Base-by-base conservation (phyloP, 2,888 invertebrate species). In the Pardosa pseudoannulata region DNA sequence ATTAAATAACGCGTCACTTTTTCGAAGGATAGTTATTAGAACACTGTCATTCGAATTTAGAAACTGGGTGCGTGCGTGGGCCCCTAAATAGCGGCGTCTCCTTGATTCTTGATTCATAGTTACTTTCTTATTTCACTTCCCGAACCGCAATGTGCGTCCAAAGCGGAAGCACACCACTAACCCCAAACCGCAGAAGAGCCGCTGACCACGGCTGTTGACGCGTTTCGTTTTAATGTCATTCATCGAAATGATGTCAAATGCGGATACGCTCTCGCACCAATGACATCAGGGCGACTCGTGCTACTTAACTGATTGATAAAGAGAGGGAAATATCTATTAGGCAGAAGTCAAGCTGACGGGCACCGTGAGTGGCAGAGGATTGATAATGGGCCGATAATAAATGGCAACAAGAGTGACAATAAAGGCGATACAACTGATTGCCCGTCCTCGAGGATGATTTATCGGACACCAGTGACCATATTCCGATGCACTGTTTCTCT, bases 271-370 rank as follows among this genome's bases (percentile, higher is more conserved):
- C 23, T 46, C 11, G n/a, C 9, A 46, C 5, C 2, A 56, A 23
- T 23, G 56, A 23, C 56, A 56, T 11, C 23, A 23, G 23, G n/a
- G n/a, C 11, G 23, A 56, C 56, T 23, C 56, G 23, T 56, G 56
- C 56, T 23, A 56, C 16, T 56, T 56, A 19, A 23, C 23, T 56
- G 5, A 56, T 56, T 56, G 56, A 56, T 56, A 56, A 56, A 56
- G 23, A 19, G 23, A 19, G 19, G 23, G 23, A 19, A n/a, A n/a
- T n/a, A 56, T 56, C 56, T 19, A 23, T 56, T 56, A 23, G 56
- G 23, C 13, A 56, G 56, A 56, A 56, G 56, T 56, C 56, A 56
- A 56, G 23, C 56, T 56, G 56, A 19, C 56, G 19, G 46, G 46
- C 46, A 23, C 56, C 23, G 23, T 56, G 3, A 46, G 16, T 56